These are phyloP conservation scores for human (Homo sapiens) DNA, from an alignment of 2,113 vertebrate genomes.

Conservation along the genomic window DNA sequence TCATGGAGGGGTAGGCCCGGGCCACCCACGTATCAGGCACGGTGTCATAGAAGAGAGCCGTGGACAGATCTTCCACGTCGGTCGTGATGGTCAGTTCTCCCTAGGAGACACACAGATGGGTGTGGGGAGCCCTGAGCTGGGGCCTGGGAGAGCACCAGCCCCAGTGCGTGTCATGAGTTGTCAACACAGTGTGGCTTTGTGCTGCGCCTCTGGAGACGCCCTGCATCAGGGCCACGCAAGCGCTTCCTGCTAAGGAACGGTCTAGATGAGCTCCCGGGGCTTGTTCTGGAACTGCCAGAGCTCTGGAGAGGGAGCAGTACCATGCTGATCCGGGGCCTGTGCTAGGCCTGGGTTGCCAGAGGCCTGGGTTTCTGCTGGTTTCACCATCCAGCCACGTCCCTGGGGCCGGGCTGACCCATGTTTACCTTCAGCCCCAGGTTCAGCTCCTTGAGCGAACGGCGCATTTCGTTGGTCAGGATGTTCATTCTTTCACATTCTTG, in stretches of 20 bases:
- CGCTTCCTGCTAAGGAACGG: not conserved
- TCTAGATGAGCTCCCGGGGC: rapidly evolving
- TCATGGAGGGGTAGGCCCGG: constrained; percentile 86
- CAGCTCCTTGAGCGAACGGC: constrained; percentile 83
- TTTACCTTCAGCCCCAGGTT: constrained; percentile 85
- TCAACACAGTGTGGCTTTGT: not conserved
- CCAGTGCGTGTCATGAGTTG: rapidly evolving
- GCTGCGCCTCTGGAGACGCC: not conserved
- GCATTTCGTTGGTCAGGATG: constrained; percentile 80
- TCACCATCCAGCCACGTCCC: rapidly evolving
- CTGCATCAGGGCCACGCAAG: rapidly evolving
- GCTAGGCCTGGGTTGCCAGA: too few relatives aligned
- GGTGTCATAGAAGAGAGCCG: constrained; percentile 82
- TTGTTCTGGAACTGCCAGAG: rapidly evolving
- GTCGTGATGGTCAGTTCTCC: constrained; percentile 87
- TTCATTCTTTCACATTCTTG: constrained; percentile 88
- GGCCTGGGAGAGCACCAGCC: not conserved
- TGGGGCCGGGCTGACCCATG: rapidly evolving
- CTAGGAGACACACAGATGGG: constrained; percentile 40
- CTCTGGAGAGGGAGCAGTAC: not conserved
- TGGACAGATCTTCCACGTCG: constrained; percentile 86
- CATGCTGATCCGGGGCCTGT: rapidly evolving
- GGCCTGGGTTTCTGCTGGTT: too few relatives aligned
- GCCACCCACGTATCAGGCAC: constrained; percentile 82
- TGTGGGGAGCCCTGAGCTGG: not conserved